Evolutionary conservation across 1,140 invertebrate species (phyloP), one percentile per base, ranked within the genome.

Genomic region (Zaprionus davidi): DNA sequence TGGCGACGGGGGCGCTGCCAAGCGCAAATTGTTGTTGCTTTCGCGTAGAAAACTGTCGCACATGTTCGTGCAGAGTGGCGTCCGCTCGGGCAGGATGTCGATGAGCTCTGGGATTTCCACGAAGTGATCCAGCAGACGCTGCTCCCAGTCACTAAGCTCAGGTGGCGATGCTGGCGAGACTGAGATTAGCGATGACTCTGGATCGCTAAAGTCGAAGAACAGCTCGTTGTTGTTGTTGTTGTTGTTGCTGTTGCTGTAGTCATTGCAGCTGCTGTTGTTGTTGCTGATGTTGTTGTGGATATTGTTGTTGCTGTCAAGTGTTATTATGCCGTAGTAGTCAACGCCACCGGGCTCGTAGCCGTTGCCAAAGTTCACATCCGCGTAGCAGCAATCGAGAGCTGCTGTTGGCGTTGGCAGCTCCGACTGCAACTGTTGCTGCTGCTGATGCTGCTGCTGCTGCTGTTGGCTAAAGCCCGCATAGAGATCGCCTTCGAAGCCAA

Each of bases 51-150:
- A 93, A 44, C 86, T 78, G 17, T 92, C 88, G 53, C 93, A 93
- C 58, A 90, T 91, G n/a, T 93, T 93, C 34, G 93, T 93, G 76
- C 93, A 93, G 22, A 93, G 85, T 5, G 92, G 90, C 0, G 93
- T 93, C 0, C 91, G 92, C 28, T 93, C 93, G 0, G 93, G 93
- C 65, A 93, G 75, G n/a, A 91, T 91, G 53, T 92, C 86, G 6
- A 91, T 78, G 0, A 92, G 68, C n/a, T 92, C 91, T 0, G 91
- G 90, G 34, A 92, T 91, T 71, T 92, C 91, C 28, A 91, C 82
- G 36, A 74, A 92, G 44, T 92, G 81, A 13, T 92, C 91, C 26
- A 92, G 60, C 49, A 92, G 74, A 11, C 76, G 73, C 46, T 91
- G 79, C 44, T 92, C 91, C 91, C 91, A 92, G 28, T 92, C 91